Conservation (phyloP, 2,113 vertebrate genomes). For the Charina bottae region DNA sequence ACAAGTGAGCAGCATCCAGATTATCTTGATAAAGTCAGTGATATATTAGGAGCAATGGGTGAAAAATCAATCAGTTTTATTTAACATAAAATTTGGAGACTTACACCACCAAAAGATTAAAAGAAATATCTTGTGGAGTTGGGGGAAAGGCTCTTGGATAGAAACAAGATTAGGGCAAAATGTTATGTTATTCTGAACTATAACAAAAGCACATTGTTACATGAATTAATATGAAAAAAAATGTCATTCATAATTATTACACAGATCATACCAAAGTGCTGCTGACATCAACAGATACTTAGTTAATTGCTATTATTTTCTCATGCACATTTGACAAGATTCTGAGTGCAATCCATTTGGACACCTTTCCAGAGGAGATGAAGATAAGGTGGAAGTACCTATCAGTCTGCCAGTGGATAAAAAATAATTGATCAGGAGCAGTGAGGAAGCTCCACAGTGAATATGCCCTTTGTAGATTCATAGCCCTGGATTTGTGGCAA, state of each 20-base stretch:
- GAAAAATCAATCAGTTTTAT: conserved; percentile 40
- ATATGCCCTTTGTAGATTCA: background rate
- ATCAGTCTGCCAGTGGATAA: background rate
- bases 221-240: background rate
- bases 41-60: conserved; percentile 6
- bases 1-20: conserved; percentile 5
- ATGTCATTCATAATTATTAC: background rate
- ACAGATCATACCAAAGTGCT: background rate
- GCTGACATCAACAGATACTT: background rate
- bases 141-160: background rate
- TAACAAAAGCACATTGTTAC: background rate
- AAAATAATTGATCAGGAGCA: background rate
- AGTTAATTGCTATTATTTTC: background rate
- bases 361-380: background rate
- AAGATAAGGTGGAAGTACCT: too few species aligned
- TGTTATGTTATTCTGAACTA: background rate
- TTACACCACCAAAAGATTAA: background rate
- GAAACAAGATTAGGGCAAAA: background rate
- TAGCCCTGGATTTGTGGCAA: background rate
- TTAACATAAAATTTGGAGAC: conserved; percentile 15
- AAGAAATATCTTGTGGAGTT: background rate
- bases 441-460: background rate
- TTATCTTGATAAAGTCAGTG: conserved; percentile 23
- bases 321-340: background rate
- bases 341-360: too few species aligned